Conservation (phyloP, 2,113 vertebrate genomes). For the Gymnocephalus cernua region DNA sequence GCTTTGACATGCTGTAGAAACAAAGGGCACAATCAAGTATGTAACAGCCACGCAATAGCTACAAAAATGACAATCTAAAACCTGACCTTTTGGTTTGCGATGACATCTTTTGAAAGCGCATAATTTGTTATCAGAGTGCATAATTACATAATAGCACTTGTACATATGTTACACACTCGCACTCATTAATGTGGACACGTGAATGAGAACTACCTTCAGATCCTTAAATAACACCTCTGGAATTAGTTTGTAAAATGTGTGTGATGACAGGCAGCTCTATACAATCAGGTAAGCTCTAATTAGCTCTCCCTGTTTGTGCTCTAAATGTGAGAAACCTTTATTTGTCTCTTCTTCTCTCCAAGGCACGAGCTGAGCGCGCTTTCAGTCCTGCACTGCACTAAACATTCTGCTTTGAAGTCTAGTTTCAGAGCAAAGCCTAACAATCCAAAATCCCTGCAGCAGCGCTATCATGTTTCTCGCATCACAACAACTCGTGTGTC, state of each 20-base stretch:
- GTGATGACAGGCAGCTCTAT: neutral
- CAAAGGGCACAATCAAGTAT: neutral
- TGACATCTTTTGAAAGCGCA: neutral
- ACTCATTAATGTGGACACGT: neutral
- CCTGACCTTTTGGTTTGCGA: neutral
- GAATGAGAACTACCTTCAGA: neutral
- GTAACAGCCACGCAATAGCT: neutral
- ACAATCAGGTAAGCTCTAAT: constrained; percentile 47
- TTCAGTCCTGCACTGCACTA: neutral
- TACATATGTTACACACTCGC: neutral
- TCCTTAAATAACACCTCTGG: constrained; percentile 13
- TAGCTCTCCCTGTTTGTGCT: constrained; percentile 31
- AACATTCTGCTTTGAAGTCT: constrained; percentile 49
- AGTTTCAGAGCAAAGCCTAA: constrained; percentile 13
- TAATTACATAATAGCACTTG: neutral
- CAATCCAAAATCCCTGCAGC: constrained; percentile 18
- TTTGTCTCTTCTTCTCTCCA: constrained; percentile 5
- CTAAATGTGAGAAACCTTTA: constrained; percentile 20
- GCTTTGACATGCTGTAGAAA: neutral
- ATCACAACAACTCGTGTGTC: neutral
- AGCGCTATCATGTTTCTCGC: neutral
- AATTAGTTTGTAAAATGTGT: constrained; percentile 14
- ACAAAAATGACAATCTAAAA: neutral
- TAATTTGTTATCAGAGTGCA: neutral
- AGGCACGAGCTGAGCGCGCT: neutral